phyloP scores from a whole-genome alignment of 2,888 invertebrate species.

The Hypercompe scribonia region DNA sequence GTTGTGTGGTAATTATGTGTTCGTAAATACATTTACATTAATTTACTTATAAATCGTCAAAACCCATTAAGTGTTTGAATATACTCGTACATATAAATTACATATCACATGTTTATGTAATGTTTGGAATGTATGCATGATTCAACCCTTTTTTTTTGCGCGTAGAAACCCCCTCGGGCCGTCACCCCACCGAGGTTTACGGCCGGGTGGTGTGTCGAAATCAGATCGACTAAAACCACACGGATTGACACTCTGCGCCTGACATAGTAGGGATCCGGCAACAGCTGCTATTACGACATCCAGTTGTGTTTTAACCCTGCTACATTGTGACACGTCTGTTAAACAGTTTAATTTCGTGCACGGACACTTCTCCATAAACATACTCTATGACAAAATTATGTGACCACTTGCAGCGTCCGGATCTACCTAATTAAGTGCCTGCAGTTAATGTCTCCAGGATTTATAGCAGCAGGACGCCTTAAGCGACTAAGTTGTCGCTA shows the following conservation, averaged over 20 bases:
- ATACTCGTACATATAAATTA: no score
- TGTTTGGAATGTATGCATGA: no score
- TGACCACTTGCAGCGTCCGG: slow-evolving; percentile 65
- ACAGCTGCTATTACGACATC: no score
- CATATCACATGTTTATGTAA: no score
- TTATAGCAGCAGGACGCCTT: slow-evolving; percentile 58
- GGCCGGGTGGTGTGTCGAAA: no score
- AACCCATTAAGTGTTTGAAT: not conserved
- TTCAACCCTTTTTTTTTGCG: no score
- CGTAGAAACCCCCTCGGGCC: no score
- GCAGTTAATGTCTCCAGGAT: slow-evolving; percentile 76
- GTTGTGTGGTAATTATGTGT: not conserved
- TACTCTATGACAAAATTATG: slow-evolving; percentile 63
- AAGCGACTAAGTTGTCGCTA: slow-evolving; percentile 43
- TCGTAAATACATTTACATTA: not conserved
- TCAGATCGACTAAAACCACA: no score
- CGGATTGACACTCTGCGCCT: no score
- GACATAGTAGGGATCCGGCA: no score
- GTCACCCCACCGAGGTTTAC: no score
- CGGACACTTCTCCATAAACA: slow-evolving; percentile 7
- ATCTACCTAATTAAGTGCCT: slow-evolving; percentile 78
- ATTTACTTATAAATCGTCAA: not conserved
- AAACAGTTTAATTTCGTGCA: not conserved
- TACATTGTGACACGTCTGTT: not conserved
- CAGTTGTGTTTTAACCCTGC: not conserved